Evolutionary conservation across 2,113 vertebrate genomes (phyloP), one percentile per base, ranked within the genome.

Genomic region (Rhinichthys klamathensis): DNA sequence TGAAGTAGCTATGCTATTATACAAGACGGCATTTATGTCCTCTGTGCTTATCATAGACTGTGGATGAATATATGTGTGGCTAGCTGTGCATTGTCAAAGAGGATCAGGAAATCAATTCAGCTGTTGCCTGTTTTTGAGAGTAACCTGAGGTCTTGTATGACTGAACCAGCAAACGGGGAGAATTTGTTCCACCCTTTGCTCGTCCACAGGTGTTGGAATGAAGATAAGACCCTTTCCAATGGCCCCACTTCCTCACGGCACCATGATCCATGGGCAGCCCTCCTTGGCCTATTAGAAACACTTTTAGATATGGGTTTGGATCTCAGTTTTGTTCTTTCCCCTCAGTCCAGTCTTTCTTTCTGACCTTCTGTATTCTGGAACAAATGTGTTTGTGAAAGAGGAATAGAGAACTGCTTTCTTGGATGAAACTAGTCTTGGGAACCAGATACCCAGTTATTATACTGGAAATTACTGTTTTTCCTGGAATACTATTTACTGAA

Each of bases 151-250:
- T 85, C 18, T 80, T 80, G 60, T 70, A 72, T 80, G 49, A 77
- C 69, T 83, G 80, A 30, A 77, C 67, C 70, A 51, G 49, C 35
- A 38, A 54, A 82, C 23, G 25, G 60, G 49, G 58, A 67, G 84
- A 80, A 79, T 89, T 69, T 27, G 86, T 85, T 87, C 69, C 80
- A 83, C 25, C 61, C 27, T 85, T 69, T 87, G 80, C 80, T 83
- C 16, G 6, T 82, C 88, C 69, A 81, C 86, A 89, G 84, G 84
- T 87, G 86, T 73, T 44, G 77, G 74, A 79, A 86, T 54, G 80
- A 79, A 87, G 88, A 89, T 89, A 89, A 89, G 77, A 70, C 58
- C 6, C 32, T 80, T 56, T 76, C 80, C 27, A 56, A 60, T 63
- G 73, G 63, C 54, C 25, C 51, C 21, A 3, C 79, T 84, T 84